These are phyloP conservation scores for Acipenser ruthenus DNA, from an alignment of 2,797 vertebrate species.

Conservation along the genomic window DNA sequence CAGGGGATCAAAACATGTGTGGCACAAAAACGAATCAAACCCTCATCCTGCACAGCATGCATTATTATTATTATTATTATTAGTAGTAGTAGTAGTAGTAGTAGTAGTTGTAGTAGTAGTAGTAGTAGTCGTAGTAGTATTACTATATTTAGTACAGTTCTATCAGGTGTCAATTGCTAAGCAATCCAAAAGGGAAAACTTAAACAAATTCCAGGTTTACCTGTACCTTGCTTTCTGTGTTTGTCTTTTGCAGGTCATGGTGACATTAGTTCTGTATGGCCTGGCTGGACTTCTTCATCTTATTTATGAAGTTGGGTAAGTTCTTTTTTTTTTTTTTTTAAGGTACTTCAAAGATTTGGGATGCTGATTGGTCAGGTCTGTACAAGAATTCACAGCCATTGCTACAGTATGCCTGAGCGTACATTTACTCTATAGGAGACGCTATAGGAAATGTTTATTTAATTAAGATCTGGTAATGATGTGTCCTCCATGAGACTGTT, in stretches of 20 bases:
- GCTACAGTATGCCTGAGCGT: background rate
- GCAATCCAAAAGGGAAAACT: background rate
- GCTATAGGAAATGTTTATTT: no score
- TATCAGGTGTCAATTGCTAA: background rate
- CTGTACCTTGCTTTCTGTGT: background rate
- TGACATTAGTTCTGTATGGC: background rate
- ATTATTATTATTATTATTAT: no score
- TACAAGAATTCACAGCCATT: background rate
- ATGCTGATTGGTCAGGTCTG: no score
- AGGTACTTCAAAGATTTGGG: no score
- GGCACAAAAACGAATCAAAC: background rate
- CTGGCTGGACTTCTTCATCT: constrained; percentile 4
- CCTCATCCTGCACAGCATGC: no score
- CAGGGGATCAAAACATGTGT: no score
- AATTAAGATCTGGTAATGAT: no score
- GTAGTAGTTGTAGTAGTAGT: background rate
- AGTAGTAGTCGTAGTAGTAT: background rate
- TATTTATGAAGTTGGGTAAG: background rate
- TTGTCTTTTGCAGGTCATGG: constrained; percentile 5
- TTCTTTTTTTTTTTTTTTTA: background rate
- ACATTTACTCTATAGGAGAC: no score
- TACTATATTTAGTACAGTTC: background rate
- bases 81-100: no score
- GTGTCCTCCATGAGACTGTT: no score
- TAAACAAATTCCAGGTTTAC: no score